phyloP scores from a whole-genome alignment of 2,888 invertebrate species.

The Drosophila testacea region DNA sequence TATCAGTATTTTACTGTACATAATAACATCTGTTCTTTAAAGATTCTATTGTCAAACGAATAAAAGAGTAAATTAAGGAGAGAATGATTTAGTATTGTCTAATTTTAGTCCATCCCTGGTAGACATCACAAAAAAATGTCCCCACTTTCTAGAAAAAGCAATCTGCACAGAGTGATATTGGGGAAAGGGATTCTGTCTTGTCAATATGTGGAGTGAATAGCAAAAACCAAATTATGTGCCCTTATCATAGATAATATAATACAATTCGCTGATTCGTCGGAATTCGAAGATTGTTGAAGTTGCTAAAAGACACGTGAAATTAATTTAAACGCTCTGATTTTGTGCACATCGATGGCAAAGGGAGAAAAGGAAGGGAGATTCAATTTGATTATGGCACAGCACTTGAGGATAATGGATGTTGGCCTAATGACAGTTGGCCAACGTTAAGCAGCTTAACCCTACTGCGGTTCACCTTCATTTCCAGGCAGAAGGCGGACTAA shows the following conservation, averaged over 20 bases:
- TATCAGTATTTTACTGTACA: too few relatives aligned
- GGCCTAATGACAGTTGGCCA: constrained; percentile 38
- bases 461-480: constrained; percentile 65
- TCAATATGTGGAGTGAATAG: constrained; percentile 23
- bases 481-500: constrained; percentile 56
- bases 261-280: constrained; percentile 43
- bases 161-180: background rate
- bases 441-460: constrained; percentile 69
- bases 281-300: constrained; percentile 40
- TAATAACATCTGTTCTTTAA: too few relatives aligned
- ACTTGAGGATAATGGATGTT: constrained; percentile 58
- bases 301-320: constrained; percentile 54
- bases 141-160: background rate
- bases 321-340: constrained; percentile 63
- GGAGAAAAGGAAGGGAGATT: constrained; percentile 36
- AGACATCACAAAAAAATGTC: background rate
- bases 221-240: constrained; percentile 26
- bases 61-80: too few relatives aligned
- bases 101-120: constrained; percentile 13
- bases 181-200: background rate
- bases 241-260: constrained; percentile 36
- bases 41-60: too few relatives aligned
- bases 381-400: constrained; percentile 56
- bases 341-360: constrained; percentile 12
- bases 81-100: background rate